Conservation (phyloP, 1,140 invertebrate species). For the Pomacea maculata region DNA sequence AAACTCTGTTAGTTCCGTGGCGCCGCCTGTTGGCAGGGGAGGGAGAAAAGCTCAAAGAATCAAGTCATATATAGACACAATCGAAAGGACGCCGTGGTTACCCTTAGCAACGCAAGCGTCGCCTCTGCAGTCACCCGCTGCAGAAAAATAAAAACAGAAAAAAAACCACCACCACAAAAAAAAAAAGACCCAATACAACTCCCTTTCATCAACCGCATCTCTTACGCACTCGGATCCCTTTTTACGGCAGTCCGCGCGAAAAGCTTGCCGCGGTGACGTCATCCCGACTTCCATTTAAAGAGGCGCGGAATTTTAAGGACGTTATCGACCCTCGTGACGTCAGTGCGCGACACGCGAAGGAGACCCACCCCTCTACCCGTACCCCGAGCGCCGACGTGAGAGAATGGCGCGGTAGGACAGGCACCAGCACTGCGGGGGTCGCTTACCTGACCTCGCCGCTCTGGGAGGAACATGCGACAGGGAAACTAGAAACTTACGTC, state of each 20-base stretch:
- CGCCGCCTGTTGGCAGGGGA: not conserved
- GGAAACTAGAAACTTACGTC: not conserved
- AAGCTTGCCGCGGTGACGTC: constrained; percentile 6
- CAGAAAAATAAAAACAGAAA: not conserved
- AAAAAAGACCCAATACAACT: no score
- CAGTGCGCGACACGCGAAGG: not conserved
- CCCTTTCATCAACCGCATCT: not conserved
- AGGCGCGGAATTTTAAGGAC: not conserved
- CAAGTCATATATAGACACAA: not conserved
- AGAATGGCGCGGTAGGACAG: not conserved
- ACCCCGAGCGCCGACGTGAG: no score
- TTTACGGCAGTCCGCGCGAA: not conserved
- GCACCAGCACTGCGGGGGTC: not conserved
- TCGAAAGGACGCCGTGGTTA: not conserved
- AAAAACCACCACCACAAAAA: not conserved
- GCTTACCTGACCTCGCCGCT: not conserved
- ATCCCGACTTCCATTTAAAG: not conserved
- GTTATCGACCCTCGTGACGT: constrained; percentile 12
- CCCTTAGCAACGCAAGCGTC: constrained; percentile 6
- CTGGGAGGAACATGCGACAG: not conserved
- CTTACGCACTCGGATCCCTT: not conserved
- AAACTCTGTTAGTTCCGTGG: not conserved
- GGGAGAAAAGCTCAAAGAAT: not conserved
- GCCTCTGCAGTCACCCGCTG: no score
- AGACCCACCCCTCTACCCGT: not conserved